A percentile compares a stretch with the other conserved stretches of the same genome.
Conservation (phyloP, 2,888 invertebrate species). For the Nephrotoma guestfalica region DNA sequence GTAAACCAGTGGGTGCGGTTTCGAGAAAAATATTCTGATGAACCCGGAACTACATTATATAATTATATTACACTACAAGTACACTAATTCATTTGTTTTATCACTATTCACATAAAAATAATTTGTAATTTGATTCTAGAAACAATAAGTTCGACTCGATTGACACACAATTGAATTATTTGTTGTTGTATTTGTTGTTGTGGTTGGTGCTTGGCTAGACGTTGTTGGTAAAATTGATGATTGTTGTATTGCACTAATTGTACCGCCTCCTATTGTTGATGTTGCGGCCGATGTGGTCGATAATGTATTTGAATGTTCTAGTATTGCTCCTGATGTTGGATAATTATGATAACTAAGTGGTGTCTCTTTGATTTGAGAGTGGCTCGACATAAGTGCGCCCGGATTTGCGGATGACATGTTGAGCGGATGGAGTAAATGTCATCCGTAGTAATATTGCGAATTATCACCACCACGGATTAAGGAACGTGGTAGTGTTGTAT, state of each 20-base stretch:
- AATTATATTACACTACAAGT: background rate
- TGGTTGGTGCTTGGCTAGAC: background rate
- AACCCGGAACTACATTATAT: background rate
- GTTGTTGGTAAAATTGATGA: background rate
- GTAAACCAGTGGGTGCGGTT: background rate
- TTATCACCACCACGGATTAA: slow-evolving; percentile 15
- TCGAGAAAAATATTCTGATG: background rate
- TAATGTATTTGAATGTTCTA: background rate
- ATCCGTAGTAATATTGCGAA: slow-evolving; percentile 28
- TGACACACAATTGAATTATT: slow-evolving; percentile 15
- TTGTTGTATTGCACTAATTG: background rate
- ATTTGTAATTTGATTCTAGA: slow-evolving; percentile 22
- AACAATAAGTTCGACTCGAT: slow-evolving; percentile 26
- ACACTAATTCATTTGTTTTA: slow-evolving; percentile 5
- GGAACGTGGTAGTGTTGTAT: slow-evolving; percentile 25
- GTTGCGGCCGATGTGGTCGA: background rate
- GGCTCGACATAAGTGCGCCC: background rate
- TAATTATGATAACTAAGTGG: slow-evolving; percentile 14
- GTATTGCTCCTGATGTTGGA: slow-evolving; percentile 17
- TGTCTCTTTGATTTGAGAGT: background rate
- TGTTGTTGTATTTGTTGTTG: slow-evolving; percentile 7
- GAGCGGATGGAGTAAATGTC: slow-evolving; percentile 24
- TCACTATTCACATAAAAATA: background rate
- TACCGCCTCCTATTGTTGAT: background rate
- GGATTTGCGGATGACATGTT: background rate